Percentiles rank a stretch among this genome's conserved stretches.
phyloP scores from a whole-genome alignment of 23 tunicate species.

The Ciona savignyi region DNA sequence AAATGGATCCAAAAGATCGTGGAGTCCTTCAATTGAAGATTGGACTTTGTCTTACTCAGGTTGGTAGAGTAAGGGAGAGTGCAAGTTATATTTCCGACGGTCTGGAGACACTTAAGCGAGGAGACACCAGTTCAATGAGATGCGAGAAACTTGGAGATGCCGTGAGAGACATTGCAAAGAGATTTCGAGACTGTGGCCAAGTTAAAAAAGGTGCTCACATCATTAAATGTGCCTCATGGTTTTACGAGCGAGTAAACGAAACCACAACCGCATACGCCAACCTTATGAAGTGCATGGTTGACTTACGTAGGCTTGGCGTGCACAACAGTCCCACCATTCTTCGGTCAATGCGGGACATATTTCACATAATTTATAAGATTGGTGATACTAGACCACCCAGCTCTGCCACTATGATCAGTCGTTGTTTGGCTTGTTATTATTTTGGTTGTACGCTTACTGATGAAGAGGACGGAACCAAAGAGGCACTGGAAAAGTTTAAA shows the following conservation, averaged over 20 bases:
- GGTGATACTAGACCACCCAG: neutral
- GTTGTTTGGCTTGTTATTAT: neutral
- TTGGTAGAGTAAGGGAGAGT: neutral
- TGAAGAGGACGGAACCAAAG: neutral
- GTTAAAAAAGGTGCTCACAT: neutral
- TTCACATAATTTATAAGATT: too few species aligned
- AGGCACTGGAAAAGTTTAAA: neutral
- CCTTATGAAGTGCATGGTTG: neutral
- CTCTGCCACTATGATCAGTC: neutral
- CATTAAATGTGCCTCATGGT: neutral
- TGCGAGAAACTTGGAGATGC: neutral
- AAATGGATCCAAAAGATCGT: neutral
- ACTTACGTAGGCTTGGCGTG: neutral
- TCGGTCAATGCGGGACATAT: neutral
- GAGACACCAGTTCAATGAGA: neutral
- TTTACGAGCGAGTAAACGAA: neutral
- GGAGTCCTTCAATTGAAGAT: neutral
- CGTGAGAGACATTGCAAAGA: neutral
- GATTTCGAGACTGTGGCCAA: neutral
- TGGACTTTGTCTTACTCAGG: neutral
- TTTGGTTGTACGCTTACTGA: neutral
- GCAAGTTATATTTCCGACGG: neutral
- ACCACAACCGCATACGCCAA: neutral
- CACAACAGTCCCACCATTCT: neutral
- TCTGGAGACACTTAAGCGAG: neutral